These are phyloP conservation scores for Lymantria monacha DNA, from an alignment of 2,888 invertebrate genomes.

Conservation along the genomic window DNA sequence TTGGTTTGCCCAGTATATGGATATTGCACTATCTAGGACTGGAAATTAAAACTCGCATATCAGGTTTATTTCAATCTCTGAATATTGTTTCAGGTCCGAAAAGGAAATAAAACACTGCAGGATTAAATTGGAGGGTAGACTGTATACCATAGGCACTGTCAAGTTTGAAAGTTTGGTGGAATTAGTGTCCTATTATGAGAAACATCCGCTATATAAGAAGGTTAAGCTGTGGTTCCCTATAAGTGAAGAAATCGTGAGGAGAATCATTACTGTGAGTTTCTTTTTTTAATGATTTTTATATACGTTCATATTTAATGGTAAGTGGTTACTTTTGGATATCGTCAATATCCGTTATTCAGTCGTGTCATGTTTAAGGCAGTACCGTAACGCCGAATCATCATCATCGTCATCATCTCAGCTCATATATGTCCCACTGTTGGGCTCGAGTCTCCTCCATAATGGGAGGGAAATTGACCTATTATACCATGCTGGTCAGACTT, in stretches of 20 bases:
- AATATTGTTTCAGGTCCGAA: constrained; percentile 85
- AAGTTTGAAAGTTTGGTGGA: constrained; percentile 98
- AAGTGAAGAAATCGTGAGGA: constrained; percentile 87
- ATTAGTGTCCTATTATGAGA: constrained; percentile 94
- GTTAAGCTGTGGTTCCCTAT: constrained; percentile 93
- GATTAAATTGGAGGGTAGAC: constrained; percentile 94
- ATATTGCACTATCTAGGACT: no score
- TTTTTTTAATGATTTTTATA: neutral
- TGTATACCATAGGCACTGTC: constrained; percentile 94
- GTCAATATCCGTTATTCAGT: no score
- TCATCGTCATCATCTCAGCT: no score
- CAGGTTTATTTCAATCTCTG: neutral
- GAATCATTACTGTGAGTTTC: constrained; percentile 84
- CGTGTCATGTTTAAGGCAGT: no score
- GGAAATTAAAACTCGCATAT: no score
- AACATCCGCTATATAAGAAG: constrained; percentile 94
- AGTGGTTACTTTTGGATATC: neutral
- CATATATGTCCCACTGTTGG: no score
- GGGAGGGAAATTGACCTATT: no score
- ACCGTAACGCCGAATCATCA: no score
- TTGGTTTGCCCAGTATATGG: no score
- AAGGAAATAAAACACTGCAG: constrained; percentile 98
- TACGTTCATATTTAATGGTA: neutral
- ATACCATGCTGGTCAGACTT: no score
- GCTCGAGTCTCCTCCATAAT: no score